Evolutionary conservation across 2,797 vertebrate species (phyloP).

Genomic region (Gambusia yucatana): DNA sequence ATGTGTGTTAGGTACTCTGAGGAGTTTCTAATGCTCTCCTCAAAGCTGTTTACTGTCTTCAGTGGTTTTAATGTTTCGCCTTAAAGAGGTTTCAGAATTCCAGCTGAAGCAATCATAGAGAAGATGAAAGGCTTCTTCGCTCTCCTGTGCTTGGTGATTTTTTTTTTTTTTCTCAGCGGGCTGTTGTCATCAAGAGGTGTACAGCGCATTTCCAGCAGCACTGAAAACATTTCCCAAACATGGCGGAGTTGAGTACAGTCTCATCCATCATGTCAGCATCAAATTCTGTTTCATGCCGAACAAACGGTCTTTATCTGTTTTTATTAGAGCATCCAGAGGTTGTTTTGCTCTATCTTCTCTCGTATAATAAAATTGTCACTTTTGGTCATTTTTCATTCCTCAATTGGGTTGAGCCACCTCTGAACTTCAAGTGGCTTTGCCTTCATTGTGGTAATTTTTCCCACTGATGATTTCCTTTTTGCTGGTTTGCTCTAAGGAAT

Average conservation of each 20-base stretch:
- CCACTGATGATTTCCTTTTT: background rate
- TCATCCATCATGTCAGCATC: slow-evolving; percentile 7
- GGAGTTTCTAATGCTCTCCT: background rate
- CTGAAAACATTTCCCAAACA: slow-evolving; percentile 4
- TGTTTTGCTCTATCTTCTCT: background rate
- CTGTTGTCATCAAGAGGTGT: background rate
- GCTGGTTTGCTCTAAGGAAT: background rate
- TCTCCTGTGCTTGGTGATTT: background rate
- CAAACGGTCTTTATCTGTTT: background rate
- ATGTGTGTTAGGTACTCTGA: background rate
- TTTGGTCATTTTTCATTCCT: background rate
- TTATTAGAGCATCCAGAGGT: background rate
- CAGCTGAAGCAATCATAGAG: background rate
- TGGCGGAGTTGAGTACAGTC: background rate
- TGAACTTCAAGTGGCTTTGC: background rate
- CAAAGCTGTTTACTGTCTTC: background rate
- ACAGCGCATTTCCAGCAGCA: background rate
- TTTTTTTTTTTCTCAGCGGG: slow-evolving; percentile 1
- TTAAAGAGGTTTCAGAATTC: slow-evolving; percentile 2
- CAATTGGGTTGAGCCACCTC: background rate
- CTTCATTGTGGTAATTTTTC: background rate
- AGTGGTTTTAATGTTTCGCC: slow-evolving; percentile 2
- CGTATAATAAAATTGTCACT: background rate
- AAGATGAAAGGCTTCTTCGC: background rate
- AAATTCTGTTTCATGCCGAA: slow-evolving; percentile 5